Base-by-base conservation (phyloP, 2,888 invertebrate genomes). In the Diploptera punctata region DNA sequence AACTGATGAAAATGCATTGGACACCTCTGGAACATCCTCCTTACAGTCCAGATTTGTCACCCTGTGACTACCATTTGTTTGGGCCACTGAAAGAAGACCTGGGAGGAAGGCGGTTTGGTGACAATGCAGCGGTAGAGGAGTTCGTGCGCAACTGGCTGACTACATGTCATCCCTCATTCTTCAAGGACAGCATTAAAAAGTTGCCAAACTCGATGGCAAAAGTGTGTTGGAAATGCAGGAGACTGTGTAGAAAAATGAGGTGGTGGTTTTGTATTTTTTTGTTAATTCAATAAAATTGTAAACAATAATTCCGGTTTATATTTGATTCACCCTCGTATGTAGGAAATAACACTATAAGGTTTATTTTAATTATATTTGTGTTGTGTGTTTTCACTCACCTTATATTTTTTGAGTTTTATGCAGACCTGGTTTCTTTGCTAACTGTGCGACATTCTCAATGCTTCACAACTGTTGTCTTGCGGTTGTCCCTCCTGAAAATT, bases 21-120 rank as follows among this genome's bases (percentile, higher is more conserved):
- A n/a, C 49, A 49, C 7, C 10, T 18, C 13, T n/a, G 49, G 18
- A 49, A 49, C 49, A 49, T 18, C 18, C 49, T 49, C 49, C 7
- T 49, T 49, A 49, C 13, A 13, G 18, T 49, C 49, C 49, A 49
- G 18, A 18, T 49, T 49, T 49, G n/a, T 49, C 49, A 18, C 18
- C 18, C 49, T 49, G n/a, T n/a, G 49, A 49, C 49, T 49, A n/a
- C 49, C 49, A 49, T 49, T 49, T 49, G 49, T 49, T 49, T 38
- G 18, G 49, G n/a, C 49, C 49, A n/a, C 49, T 49, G 13, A 49
- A 49, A 49, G 49, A n/a, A 49, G n/a, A n/a, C n/a, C 18, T 49
- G 49, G 49, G 49, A 49, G 49, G 49, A 49, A 4, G n/a, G 4
- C 18, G 18, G n/a, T 49, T 49, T n/a, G 18, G n/a, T 18, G 18